A percentile compares a stretch with the other conserved stretches of the same genome.
Evolutionary conservation across 2,113 vertebrate species (phyloP).

Genomic region (Trematocara unimaculatum): DNA sequence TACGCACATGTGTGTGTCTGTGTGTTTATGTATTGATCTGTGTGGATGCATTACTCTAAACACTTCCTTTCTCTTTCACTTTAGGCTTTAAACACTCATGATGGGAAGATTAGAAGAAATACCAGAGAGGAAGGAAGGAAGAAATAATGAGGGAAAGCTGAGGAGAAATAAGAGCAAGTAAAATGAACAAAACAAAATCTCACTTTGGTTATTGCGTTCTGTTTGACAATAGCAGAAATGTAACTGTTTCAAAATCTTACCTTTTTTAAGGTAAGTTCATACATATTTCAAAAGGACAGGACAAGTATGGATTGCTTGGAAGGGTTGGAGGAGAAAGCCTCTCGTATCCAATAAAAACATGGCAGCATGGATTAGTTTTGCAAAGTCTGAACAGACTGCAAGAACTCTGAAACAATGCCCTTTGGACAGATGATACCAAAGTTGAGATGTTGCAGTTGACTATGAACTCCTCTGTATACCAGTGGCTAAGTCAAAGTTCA

Average conservation of each 20-base stretch:
- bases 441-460: neutral
- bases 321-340: neutral
- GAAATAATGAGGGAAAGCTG: neutral
- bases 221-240: neutral
- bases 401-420: accelerated
- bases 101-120: conserved; percentile 81
- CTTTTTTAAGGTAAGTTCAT: neutral
- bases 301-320: neutral
- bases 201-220: neutral
- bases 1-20: conserved; percentile 51
- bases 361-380: accelerated
- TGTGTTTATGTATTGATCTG: neutral
- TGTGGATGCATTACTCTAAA: conserved; percentile 74
- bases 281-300: neutral
- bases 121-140: conserved; percentile 41
- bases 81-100: conserved; percentile 81
- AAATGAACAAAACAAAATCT: neutral
- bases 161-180: neutral
- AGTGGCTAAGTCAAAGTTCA: neutral
- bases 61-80: conserved; percentile 91
- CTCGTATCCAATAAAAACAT: neutral
- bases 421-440: neutral
- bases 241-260: neutral
- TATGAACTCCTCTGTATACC: neutral
- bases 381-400: accelerated